Evolutionary conservation across 2,888 invertebrate species (phyloP), one percentile per base, ranked within the genome.

Genomic region (Drosophila mimica): DNA sequence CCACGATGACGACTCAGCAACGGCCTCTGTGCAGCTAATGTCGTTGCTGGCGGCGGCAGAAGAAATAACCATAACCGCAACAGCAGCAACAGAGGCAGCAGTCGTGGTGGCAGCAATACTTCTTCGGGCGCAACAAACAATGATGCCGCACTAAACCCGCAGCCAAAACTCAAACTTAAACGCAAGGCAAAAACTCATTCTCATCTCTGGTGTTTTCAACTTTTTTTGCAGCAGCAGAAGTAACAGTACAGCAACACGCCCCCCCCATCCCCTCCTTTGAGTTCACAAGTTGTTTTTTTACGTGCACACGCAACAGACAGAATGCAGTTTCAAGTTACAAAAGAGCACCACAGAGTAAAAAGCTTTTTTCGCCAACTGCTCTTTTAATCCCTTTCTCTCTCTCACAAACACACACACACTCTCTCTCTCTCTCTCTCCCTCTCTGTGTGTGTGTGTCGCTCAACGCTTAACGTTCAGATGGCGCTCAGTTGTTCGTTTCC

Each of bases 271-370:
- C 33, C 15, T 25, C 1, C 48, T 25, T 28, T 20, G 8, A 63
- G 31, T 56, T 63, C 36, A 25, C 48, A 38, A 63, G 36, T 63
- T 67, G 34, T 63, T 36, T 46, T 46, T 54, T 30, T 30, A 34
- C 53, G 53, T 43, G 63, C 70, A 79, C 54, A 76, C 64, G 68
- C 79, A 72, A 82, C 74, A 74, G 69, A 82, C 80, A 80, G 72
- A 80, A 84, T 86, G 85, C 85, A 86, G 67, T 88, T 88, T 67
- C 67, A 60, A 64, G 52, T 74, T 70, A 73, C 79, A 70, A 88
- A 88, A 82, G 88, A 89, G 67, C 31, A 51, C 58, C 36, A 57
- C 61, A 71, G 71, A 72, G 72, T 43, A 56, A 69, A 82, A 73
- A 85, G 80, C 81, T 85, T 79, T 79, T 68, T 81, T 62, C n/a